phyloP scores from a whole-genome alignment of 2,113 vertebrate genomes.

The Psilopsiagon aymara region DNA sequence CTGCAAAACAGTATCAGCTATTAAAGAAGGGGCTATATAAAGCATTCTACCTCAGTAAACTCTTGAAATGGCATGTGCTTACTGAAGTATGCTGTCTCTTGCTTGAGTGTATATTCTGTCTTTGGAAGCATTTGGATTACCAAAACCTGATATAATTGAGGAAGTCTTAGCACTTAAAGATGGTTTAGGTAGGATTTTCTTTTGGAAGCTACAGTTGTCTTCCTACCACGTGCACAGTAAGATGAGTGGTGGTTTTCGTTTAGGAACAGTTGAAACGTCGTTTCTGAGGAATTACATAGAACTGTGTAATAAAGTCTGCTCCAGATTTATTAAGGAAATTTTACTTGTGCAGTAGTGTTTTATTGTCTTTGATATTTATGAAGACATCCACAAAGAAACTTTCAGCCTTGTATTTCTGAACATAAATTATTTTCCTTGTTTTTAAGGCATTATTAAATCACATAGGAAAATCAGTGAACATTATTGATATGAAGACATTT shows the following conservation, averaged over 20 bases:
- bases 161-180: background rate
- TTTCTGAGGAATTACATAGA: background rate
- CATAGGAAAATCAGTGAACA: background rate
- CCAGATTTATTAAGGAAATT: background rate
- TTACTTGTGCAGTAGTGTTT: background rate
- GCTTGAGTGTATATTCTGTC: background rate
- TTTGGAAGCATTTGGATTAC: background rate
- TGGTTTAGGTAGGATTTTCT: background rate
- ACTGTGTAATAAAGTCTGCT: background rate
- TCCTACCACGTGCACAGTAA: background rate
- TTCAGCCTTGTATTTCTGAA: background rate
- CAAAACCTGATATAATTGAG: background rate
- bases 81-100: background rate
- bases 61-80: background rate
- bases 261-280: background rate
- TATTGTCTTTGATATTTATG: background rate
- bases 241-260: background rate
- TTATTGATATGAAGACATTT: background rate
- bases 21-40: rapidly evolving
- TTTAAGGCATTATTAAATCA: background rate
- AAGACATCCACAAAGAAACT: background rate
- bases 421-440: background rate
- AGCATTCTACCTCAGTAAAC: background rate
- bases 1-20: background rate
- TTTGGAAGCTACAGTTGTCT: background rate